Conservation (phyloP, 1,140 invertebrate species). For the Caerostris darwini region DNA sequence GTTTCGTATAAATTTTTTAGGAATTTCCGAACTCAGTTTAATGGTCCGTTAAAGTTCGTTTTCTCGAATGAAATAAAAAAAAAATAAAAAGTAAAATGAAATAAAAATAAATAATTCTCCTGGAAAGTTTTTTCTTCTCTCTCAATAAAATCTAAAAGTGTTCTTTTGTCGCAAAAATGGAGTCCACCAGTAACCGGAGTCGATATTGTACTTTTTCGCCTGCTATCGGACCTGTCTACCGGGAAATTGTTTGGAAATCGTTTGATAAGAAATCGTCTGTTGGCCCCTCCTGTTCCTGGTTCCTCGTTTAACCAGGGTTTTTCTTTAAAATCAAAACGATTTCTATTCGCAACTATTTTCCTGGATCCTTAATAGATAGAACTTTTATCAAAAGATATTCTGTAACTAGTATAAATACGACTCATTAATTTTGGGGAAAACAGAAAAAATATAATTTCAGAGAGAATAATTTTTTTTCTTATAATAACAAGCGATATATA, state of each 20-base stretch:
- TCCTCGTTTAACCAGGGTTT: not conserved
- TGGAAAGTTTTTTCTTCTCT: not conserved
- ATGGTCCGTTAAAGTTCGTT: conserved; percentile 28
- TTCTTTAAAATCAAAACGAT: not conserved
- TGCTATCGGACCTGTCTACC: conserved; percentile 20
- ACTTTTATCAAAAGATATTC: not conserved
- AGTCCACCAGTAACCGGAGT: not conserved
- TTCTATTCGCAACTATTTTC: conserved; percentile 13
- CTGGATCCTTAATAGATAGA: not conserved
- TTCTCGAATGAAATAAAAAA: no score
- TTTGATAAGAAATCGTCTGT: conserved; percentile 17
- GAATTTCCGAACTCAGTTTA: conserved; percentile 20
- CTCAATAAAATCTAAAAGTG: conserved; percentile 38
- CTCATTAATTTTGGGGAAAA: not conserved
- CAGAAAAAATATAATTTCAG: no score
- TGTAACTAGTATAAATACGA: not conserved
- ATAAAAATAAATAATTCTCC: not conserved
- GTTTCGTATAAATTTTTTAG: conserved; percentile 20
- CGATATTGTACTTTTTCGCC: not conserved
- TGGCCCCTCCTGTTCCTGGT: not conserved
- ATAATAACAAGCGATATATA: no score
- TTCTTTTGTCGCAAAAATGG: conserved; percentile 41
- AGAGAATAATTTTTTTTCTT: no score
- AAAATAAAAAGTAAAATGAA: conserved; percentile 17
- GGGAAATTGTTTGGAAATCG: conserved; percentile 52